Evolutionary conservation across 1,140 invertebrate genomes (phyloP).

Genomic region (Drosophila elegans): DNA sequence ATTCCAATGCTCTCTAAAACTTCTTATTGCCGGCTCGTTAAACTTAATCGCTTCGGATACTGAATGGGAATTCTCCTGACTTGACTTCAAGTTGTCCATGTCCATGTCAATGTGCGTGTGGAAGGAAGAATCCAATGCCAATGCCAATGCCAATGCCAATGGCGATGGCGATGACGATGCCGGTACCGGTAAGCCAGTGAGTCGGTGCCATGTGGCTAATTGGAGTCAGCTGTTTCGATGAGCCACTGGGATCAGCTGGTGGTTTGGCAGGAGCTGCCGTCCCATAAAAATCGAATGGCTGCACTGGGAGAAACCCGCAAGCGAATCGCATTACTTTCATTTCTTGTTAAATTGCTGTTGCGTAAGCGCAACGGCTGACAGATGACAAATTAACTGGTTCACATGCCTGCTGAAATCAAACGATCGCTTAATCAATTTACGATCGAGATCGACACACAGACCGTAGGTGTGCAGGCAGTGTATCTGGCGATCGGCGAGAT

Average conservation of each 20-base stretch:
- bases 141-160: slow-evolving; percentile 13
- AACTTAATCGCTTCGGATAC: slow-evolving; percentile 53
- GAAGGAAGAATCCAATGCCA: background rate
- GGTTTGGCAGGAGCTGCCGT: slow-evolving; percentile 50
- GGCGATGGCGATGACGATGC: background rate
- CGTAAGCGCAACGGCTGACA: slow-evolving; percentile 13
- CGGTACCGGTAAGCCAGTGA: slow-evolving; percentile 16
- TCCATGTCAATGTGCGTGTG: slow-evolving; percentile 9
- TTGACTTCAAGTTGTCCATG: slow-evolving; percentile 22
- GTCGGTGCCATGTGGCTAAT: slow-evolving; percentile 73
- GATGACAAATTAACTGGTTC: slow-evolving; percentile 48
- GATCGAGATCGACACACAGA: slow-evolving; percentile 12
- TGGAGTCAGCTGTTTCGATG: slow-evolving; percentile 79
- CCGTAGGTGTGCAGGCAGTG: slow-evolving; percentile 37
- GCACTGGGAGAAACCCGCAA: slow-evolving; percentile 47
- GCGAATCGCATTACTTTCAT: background rate
- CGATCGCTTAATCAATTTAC: slow-evolving; percentile 63
- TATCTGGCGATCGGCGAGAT: slow-evolving; percentile 34
- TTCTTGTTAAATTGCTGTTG: background rate
- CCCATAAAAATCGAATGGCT: slow-evolving; percentile 37
- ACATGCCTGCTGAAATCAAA: slow-evolving; percentile 65
- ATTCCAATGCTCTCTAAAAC: slow-evolving; percentile 11
- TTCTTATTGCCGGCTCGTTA: slow-evolving; percentile 43
- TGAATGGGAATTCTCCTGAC: slow-evolving; percentile 24
- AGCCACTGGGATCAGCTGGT: slow-evolving; percentile 66